Conservation (phyloP, 2,797 vertebrate species). For the Merluccius polli region DNA sequence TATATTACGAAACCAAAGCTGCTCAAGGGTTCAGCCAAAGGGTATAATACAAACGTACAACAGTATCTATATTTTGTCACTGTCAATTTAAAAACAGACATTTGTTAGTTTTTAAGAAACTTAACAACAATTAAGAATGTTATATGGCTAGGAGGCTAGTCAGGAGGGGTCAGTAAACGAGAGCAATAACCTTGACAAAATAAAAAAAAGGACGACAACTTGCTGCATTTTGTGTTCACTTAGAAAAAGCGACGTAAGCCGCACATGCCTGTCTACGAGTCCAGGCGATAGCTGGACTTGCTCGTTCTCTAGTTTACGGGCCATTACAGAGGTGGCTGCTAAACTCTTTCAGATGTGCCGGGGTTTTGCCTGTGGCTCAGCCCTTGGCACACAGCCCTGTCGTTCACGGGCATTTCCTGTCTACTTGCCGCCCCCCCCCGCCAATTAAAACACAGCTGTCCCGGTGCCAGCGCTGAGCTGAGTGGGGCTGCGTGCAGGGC, state of each 20-base stretch:
- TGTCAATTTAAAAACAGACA: neutral
- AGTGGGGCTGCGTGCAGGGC: conserved; percentile 23
- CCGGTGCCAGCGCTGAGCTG: conserved; percentile 45
- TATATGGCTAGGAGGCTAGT: neutral
- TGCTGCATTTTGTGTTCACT: neutral
- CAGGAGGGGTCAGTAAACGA: neutral
- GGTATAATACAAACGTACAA: neutral
- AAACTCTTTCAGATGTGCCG: conserved; percentile 77
- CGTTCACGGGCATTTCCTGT: conserved; percentile 74
- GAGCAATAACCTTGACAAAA: neutral
- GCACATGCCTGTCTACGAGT: neutral
- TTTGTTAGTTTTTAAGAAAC: neutral
- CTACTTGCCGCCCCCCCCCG: conserved; percentile 40
- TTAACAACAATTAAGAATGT: neutral
- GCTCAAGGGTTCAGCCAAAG: neutral
- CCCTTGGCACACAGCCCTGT: conserved; percentile 58
- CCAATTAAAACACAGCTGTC: conserved; percentile 63
- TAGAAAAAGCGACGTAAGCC: neutral
- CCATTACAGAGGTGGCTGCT: conserved; percentile 60
- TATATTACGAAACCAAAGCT: neutral
- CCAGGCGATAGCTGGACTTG: conserved; percentile 34
- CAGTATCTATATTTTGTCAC: neutral
- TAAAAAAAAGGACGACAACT: neutral
- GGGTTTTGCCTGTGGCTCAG: conserved; percentile 41
- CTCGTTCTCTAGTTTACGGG: conserved; percentile 27